These are phyloP conservation scores for Drosophila sp. DNA, from an alignment of 1,140 invertebrate genomes.

Conservation along the genomic window DNA sequence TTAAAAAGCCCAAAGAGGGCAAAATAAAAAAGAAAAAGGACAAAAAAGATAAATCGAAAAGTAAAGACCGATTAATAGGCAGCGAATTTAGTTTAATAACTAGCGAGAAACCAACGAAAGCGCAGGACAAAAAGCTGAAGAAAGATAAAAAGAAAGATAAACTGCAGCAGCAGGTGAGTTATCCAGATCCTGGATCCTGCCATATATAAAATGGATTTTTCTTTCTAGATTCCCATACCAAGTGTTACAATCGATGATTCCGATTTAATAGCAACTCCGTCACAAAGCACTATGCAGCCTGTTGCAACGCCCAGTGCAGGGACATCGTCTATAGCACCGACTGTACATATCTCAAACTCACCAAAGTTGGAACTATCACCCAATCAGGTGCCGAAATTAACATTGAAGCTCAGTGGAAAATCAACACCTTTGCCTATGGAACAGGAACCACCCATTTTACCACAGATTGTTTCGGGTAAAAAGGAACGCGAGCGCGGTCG, in stretches of 20 bases:
- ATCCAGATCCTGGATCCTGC: neutral
- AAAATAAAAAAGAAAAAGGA: constrained; percentile 91
- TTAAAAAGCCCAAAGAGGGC: constrained; percentile 88
- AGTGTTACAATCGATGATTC: neutral
- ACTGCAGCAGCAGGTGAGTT: constrained; percentile 25
- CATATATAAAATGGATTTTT: neutral
- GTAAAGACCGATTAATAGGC: constrained; percentile 84
- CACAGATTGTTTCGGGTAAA: constrained; percentile 11
- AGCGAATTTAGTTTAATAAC: neutral
- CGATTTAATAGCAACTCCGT: neutral
- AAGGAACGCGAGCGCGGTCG: constrained; percentile 74
- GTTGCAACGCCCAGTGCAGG: neutral
- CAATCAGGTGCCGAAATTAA: constrained; percentile 89
- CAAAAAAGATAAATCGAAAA: constrained; percentile 88
- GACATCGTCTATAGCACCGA: neutral
- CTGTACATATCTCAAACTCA: constrained; percentile 29
- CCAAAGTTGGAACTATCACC: constrained; percentile 43
- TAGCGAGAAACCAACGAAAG: constrained; percentile 84
- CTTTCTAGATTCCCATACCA: constrained; percentile 1
- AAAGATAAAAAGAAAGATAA: constrained; percentile 86
- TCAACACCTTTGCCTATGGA: constrained; percentile 42
- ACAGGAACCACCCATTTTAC: neutral
- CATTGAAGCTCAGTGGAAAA: constrained; percentile 87
- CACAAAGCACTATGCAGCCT: neutral
- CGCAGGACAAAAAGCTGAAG: constrained; percentile 85